phyloP scores from a whole-genome alignment of 1,140 invertebrate genomes.

The Meteorus sp. region DNA sequence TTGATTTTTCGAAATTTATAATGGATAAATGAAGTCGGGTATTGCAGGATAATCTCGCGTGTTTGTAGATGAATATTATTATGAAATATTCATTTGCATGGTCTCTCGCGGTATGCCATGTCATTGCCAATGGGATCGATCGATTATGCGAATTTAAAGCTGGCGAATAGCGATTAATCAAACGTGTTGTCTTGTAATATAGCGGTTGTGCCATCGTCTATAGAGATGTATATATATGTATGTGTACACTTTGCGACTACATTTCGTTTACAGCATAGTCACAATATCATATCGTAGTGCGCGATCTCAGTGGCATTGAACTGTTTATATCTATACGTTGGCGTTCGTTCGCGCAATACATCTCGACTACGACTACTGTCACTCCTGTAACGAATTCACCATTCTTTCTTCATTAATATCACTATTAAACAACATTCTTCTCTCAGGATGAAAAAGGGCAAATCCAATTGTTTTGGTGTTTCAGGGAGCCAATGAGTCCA shows the following conservation, averaged over 20 bases:
- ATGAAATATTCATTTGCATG: conserved; percentile 40
- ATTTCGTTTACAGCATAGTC: too few species aligned
- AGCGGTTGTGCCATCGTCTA: too few species aligned
- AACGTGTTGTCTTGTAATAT: too few species aligned
- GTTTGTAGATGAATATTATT: conserved; percentile 22
- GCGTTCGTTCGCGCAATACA: too few species aligned
- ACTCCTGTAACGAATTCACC: too few species aligned
- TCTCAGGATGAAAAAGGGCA: conserved; percentile 3
- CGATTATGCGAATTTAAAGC: conserved; percentile 37
- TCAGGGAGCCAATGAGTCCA: conserved; percentile 74
- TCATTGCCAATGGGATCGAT: conserved; percentile 27
- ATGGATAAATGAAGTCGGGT: neutral
- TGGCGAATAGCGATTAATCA: conserved; percentile 32
- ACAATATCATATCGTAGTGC: conserved; percentile 1
- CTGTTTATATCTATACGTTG: too few species aligned
- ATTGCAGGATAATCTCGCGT: neutral
- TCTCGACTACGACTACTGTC: too few species aligned
- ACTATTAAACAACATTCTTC: neutral
- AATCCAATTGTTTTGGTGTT: conserved; percentile 55
- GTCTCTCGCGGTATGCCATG: conserved; percentile 21
- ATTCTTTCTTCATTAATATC: neutral
- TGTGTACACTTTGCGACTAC: too few species aligned
- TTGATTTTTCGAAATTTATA: neutral
- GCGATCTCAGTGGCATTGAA: neutral
- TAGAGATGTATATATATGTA: too few species aligned